Evolutionary conservation across 2,888 invertebrate species (phyloP).

Genomic region (Lepidocyrtoides sp.): DNA sequence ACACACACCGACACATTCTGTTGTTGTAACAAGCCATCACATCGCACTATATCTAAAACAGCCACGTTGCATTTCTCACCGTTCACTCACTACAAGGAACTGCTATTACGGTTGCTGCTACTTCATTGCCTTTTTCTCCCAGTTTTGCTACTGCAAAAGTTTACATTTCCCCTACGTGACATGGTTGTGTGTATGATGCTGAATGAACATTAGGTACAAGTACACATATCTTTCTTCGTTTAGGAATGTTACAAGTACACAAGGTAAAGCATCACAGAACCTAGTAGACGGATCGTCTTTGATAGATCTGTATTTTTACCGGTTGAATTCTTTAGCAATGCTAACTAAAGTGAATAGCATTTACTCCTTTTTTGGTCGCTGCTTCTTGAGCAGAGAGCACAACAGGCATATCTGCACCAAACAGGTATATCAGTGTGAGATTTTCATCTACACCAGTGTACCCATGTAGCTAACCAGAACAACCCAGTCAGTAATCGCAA

Average conservation of each 20-base stretch:
- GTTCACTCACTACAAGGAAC: neutral
- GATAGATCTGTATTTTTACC: conserved; percentile 31
- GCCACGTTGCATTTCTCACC: conserved; percentile 4
- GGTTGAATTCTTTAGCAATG: conserved; percentile 42
- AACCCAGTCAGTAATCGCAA: neutral
- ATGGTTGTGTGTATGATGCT: neutral
- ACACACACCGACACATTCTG: conserved; percentile 33
- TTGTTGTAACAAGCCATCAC: conserved; percentile 60
- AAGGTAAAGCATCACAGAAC: neutral
- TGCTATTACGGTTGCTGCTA: neutral
- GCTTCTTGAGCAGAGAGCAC: too few species aligned
- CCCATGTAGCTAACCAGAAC: neutral
- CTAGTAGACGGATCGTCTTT: conserved; percentile 23
- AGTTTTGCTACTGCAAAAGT: conserved; percentile 16
- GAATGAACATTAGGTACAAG: neutral
- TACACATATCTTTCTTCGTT: too few species aligned
- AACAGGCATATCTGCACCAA: neutral
- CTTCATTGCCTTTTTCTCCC: conserved; percentile 33
- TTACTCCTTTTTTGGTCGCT: too few species aligned
- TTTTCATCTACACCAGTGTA: neutral
- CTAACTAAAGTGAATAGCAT: neutral
- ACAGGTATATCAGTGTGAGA: neutral
- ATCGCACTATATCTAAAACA: neutral
- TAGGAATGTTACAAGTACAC: too few species aligned
- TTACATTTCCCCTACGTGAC: conserved; percentile 36